Conservation (phyloP, 2,797 vertebrate genomes). For the Artibeus jamaicensis region DNA sequence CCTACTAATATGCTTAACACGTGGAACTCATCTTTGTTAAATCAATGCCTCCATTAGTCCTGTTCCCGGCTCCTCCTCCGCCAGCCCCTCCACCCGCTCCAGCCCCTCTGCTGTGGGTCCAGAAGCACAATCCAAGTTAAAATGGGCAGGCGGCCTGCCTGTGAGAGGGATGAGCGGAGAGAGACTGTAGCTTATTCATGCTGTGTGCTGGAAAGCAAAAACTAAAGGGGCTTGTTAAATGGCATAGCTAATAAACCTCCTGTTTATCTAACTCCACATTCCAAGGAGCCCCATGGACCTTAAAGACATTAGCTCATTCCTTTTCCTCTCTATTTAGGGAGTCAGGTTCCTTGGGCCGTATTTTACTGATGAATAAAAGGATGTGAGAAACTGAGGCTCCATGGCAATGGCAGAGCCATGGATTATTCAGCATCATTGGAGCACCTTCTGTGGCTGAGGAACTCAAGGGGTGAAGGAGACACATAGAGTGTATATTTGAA, state of each 20-base stretch:
- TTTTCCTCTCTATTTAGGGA: background rate
- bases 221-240: background rate
- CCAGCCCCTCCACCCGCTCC: fast-evolving
- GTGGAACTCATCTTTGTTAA: background rate
- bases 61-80: background rate
- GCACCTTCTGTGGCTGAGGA: background rate
- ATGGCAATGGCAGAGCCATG: background rate
- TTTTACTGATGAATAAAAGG: background rate
- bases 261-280: background rate
- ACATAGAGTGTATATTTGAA: background rate
- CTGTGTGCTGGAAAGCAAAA: background rate
- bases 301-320: constrained; percentile 35
- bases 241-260: background rate
- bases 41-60: background rate
- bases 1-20: background rate
- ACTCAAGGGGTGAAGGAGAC: background rate
- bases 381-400: background rate
- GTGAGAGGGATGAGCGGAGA: background rate
- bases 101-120: background rate
- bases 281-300: background rate
- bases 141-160: background rate
- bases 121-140: background rate
- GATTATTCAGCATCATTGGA: background rate
- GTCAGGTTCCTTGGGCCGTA: background rate
- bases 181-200: background rate